Conservation (phyloP, 92 coral and sea anemone species). For the Porites cylindrica region DNA sequence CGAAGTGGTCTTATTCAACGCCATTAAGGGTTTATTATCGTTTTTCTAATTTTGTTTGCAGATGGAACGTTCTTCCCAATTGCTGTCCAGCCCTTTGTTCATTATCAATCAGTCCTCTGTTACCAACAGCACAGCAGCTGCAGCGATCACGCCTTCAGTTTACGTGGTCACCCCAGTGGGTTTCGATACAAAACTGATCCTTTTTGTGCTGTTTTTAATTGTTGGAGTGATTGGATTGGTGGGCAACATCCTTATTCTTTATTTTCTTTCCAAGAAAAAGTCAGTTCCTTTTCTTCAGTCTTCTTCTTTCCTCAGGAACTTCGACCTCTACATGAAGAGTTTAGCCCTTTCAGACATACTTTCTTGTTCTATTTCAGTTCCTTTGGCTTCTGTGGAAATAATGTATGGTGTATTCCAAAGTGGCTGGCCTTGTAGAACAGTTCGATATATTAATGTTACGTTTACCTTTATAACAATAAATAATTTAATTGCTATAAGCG, state of each 20-base stretch:
- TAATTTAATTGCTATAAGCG: background rate
- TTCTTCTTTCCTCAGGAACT: background rate
- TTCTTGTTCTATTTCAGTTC: background rate
- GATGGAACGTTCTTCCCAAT: too few species aligned
- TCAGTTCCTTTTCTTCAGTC: background rate
- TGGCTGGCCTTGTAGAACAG: background rate
- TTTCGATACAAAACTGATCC: background rate
- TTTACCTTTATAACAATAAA: conserved; percentile 19
- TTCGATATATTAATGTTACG: background rate
- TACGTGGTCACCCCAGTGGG: background rate
- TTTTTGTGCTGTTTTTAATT: background rate
- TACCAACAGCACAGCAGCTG: too few species aligned
- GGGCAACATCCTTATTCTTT: too few species aligned
- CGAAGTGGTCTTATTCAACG: too few species aligned
- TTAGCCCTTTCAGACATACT: background rate
- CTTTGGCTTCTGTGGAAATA: background rate
- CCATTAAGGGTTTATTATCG: too few species aligned
- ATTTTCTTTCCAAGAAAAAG: too few species aligned
- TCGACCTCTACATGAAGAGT: background rate
- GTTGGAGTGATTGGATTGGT: background rate
- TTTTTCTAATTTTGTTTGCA: too few species aligned
- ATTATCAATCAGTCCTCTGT: too few species aligned
- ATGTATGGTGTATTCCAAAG: too few species aligned
- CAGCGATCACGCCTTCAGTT: background rate
- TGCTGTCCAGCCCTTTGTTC: too few species aligned